A percentile compares a stretch with the other conserved stretches of the same genome.
These are phyloP conservation scores for Hippocampus guttulatus DNA, from an alignment of 2,113 vertebrate species.

Conservation along the genomic window DNA sequence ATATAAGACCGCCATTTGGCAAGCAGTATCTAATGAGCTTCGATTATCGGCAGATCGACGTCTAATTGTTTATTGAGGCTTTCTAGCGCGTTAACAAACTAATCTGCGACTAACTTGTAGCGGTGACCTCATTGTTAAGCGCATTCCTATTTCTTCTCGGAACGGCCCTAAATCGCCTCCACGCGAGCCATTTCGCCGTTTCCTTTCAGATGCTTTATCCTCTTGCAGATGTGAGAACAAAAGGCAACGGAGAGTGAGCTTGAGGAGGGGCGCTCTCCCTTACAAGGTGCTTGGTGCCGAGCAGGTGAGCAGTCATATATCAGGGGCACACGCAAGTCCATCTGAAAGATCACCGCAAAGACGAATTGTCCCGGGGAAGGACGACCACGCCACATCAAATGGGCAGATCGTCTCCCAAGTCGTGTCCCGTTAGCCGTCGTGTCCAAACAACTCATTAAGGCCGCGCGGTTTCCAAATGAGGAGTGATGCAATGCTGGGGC, in stretches of 20 bases:
- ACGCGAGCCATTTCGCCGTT: constrained; percentile 33
- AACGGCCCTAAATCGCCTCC: neutral
- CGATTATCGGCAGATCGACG: neutral
- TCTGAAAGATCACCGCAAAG: constrained; percentile 40
- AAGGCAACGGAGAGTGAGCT: constrained; percentile 10
- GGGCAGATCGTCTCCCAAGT: constrained; percentile 33
- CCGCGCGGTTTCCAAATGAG: constrained; percentile 9
- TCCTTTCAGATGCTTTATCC: constrained; percentile 14
- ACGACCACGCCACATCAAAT: constrained; percentile 52
- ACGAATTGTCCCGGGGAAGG: constrained; percentile 39
- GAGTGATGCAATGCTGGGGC: constrained; percentile 47
- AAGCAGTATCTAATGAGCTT: neutral
- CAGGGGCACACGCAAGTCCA: constrained; percentile 44
- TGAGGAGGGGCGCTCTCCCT: constrained; percentile 18
- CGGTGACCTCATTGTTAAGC: neutral
- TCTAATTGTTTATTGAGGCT: neutral
- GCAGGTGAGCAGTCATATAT: constrained; percentile 32
- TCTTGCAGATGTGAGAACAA: constrained; percentile 25
- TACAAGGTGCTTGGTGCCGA: constrained; percentile 24
- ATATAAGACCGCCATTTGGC: neutral
- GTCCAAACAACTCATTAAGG: constrained; percentile 34
- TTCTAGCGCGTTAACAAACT: neutral
- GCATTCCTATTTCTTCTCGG: neutral
- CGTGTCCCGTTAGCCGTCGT: constrained; percentile 45
- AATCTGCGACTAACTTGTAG: neutral